Percentiles rank a stretch among this genome's conserved stretches.
Conservation (phyloP, 2,797 vertebrate species). For the Miichthys miiuy region DNA sequence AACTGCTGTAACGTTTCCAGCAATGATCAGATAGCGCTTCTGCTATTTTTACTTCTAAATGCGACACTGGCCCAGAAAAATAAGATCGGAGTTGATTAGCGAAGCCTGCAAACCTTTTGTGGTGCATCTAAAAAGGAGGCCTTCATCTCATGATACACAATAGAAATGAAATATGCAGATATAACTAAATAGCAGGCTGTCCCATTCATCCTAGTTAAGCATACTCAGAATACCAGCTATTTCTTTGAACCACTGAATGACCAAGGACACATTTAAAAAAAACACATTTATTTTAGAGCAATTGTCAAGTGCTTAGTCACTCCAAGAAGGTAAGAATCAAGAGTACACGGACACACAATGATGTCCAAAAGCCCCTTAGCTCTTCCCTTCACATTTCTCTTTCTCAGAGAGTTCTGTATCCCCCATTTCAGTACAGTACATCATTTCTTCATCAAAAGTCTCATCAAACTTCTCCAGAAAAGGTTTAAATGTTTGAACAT, state of each 20-base stretch:
- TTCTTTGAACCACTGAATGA: conserved; percentile 46
- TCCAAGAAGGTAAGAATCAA: conserved; percentile 35
- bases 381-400: not conserved
- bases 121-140: conserved; percentile 58
- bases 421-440: not conserved
- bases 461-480: conserved; percentile 39
- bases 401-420: not conserved
- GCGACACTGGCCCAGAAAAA: conserved; percentile 75
- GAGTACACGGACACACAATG: conserved; percentile 2
- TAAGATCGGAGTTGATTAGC: conserved; percentile 68
- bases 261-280: conserved; percentile 35
- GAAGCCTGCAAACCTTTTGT: conserved; percentile 69
- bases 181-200: conserved; percentile 48
- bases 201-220: conserved; percentile 50
- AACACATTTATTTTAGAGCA: conserved; percentile 74
- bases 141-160: conserved; percentile 61
- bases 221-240: conserved; percentile 26
- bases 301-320: conserved; percentile 57
- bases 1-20: conserved; percentile 68
- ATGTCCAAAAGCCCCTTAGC: not conserved
- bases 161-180: conserved; percentile 58
- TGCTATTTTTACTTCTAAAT: conserved; percentile 75
- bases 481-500: conserved; percentile 48
- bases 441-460: conserved; percentile 29
- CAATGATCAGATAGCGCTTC: conserved; percentile 68